Percentiles rank a stretch among this genome's conserved stretches.
These are phyloP conservation scores for Gasterosteus nipponicus DNA, from an alignment of 2,113 vertebrate genomes.

Conservation along the genomic window DNA sequence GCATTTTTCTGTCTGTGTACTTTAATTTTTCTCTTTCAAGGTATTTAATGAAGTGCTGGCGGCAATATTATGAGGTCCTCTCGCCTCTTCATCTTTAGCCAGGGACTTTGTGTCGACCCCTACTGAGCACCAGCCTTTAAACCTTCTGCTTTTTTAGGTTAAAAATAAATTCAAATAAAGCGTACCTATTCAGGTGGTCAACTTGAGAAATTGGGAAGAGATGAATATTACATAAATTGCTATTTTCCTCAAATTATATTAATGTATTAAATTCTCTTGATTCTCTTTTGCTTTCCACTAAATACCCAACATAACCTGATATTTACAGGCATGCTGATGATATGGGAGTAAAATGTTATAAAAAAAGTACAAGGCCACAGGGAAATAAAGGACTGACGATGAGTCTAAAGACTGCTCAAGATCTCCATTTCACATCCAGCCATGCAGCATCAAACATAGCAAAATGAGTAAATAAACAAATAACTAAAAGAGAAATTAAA, in stretches of 20 bases:
- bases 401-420: background rate
- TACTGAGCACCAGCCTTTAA: background rate
- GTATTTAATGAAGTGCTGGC: constrained; percentile 21
- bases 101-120: background rate
- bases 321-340: no score
- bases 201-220: background rate
- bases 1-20: constrained; percentile 22
- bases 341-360: constrained; percentile 14
- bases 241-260: background rate
- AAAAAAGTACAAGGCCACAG: background rate
- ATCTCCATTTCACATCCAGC: no score
- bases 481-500: no score
- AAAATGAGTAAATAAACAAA: no score
- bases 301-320: constrained; percentile 2
- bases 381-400: background rate
- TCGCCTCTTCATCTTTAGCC: background rate
- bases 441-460: no score
- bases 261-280: background rate
- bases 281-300: background rate
- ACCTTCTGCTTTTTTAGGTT: background rate
- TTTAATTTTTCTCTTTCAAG: background rate
- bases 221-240: background rate
- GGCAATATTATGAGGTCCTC: constrained; percentile 17
- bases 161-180: background rate
- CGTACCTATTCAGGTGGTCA: background rate